Evolutionary conservation across 2,113 vertebrate species (phyloP).

Genomic region (Amphiprion percula): DNA sequence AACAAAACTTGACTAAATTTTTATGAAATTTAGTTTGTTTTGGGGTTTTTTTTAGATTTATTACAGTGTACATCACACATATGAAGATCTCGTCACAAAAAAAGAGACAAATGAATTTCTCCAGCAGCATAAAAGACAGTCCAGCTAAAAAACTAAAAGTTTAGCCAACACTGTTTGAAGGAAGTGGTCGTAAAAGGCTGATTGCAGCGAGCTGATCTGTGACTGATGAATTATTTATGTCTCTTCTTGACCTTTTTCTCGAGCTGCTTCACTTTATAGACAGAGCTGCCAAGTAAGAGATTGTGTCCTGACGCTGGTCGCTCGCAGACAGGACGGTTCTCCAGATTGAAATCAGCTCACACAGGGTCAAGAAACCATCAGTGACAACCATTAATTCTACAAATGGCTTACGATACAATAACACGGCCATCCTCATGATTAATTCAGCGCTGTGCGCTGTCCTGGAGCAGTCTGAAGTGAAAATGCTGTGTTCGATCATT

Average conservation of each 20-base stretch:
- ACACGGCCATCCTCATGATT: not conserved
- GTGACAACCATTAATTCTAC: slow-evolving; percentile 31
- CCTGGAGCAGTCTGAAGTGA: not conserved
- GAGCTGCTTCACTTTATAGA: not conserved
- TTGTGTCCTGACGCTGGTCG: slow-evolving; percentile 2
- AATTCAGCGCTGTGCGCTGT: not conserved
- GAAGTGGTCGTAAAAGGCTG: not conserved
- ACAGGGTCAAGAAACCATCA: slow-evolving; percentile 11
- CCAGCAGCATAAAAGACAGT: no score
- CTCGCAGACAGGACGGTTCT: slow-evolving; percentile 17
- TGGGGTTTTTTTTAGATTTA: no score
- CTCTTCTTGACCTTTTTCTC: not conserved
- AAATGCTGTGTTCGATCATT: no score
- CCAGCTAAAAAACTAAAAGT: no score
- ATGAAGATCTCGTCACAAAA: no score
- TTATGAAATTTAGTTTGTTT: no score
- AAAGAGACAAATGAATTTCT: no score
- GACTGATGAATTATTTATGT: slow-evolving; percentile 38
- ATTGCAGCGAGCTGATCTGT: not conserved
- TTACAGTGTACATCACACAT: no score
- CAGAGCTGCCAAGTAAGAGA: not conserved
- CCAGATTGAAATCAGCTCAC: slow-evolving; percentile 18
- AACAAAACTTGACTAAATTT: no score
- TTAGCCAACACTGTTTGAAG: no score
- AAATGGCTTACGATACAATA: slow-evolving; percentile 49